Evolutionary conservation across 2,797 vertebrate genomes (phyloP).

Genomic region (Toxotes lorentzi): DNA sequence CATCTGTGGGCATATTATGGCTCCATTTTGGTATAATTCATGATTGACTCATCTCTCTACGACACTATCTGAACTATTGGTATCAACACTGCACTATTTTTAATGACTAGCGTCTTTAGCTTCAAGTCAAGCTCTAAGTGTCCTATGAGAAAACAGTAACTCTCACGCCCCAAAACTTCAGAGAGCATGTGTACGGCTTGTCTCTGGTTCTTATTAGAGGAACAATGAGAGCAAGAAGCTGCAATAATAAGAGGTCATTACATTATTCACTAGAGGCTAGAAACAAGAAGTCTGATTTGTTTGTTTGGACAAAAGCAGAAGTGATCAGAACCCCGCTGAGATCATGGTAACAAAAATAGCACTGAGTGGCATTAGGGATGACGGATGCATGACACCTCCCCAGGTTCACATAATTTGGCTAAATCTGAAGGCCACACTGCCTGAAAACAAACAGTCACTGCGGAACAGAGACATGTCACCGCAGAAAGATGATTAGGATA

Average conservation of each 20-base stretch:
- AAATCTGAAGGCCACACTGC: conserved; percentile 41
- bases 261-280: conserved; percentile 31
- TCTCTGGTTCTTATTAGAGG: conserved; percentile 28
- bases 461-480: not conserved
- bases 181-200: not conserved
- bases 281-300: conserved; percentile 57
- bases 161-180: conserved; percentile 27
- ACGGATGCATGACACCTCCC: conserved; percentile 36
- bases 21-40: conserved; percentile 11
- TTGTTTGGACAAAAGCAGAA: conserved; percentile 55
- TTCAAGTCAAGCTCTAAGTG: conserved; percentile 13
- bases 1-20: not conserved
- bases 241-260: conserved; percentile 41
- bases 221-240: conserved; percentile 37
- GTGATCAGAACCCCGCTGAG: conserved; percentile 62
- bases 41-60: conserved; percentile 19
- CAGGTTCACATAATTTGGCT: conserved; percentile 51
- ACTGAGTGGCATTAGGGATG: conserved; percentile 41
- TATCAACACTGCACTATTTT: conserved; percentile 43
- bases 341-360: conserved; percentile 57
- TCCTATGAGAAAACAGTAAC: conserved; percentile 28
- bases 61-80: conserved; percentile 13
- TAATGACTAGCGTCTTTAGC: conserved; percentile 17
- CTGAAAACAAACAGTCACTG: conserved; percentile 42
- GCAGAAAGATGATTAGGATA: conserved; percentile 5